A percentile compares a stretch with the other conserved stretches of the same genome.
Conservation (phyloP, 1,140 invertebrate species). For the Sminthurinus signatus region DNA sequence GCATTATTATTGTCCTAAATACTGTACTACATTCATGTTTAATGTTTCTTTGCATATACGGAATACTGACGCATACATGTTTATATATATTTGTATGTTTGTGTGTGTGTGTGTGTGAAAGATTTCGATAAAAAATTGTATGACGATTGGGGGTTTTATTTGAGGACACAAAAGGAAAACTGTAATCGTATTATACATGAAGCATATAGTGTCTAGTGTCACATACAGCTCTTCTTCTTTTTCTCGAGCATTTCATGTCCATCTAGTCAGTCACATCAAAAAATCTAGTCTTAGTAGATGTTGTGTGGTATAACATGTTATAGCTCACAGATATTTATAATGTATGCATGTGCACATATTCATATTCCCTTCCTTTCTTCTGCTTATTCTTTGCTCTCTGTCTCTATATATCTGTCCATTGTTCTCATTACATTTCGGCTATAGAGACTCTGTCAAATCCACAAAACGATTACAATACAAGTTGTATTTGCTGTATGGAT, state of each 20-base stretch:
- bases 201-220: constrained; percentile 21
- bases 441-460: constrained; percentile 1
- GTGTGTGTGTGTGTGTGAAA: neutral
- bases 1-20: too few species aligned
- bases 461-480: neutral
- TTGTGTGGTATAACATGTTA: neutral
- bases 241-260: constrained; percentile 1
- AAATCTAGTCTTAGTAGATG: neutral
- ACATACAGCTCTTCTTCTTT: constrained; percentile 20
- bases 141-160: constrained; percentile 25
- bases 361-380: neutral
- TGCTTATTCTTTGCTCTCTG: neutral
- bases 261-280: neutral
- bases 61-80: too few species aligned
- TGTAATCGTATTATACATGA: constrained; percentile 33
- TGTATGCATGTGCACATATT: neutral
- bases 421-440: neutral
- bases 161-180: constrained; percentile 23
- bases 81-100: neutral
- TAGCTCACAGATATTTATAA: neutral
- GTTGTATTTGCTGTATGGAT: neutral
- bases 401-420: neutral
- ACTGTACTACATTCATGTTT: too few species aligned
- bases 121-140: neutral
- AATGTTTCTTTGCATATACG: too few species aligned